Evolutionary conservation across 35 echinoderm and acorn worm genomes (phyloP).

Genomic region (Diadema setosum): DNA sequence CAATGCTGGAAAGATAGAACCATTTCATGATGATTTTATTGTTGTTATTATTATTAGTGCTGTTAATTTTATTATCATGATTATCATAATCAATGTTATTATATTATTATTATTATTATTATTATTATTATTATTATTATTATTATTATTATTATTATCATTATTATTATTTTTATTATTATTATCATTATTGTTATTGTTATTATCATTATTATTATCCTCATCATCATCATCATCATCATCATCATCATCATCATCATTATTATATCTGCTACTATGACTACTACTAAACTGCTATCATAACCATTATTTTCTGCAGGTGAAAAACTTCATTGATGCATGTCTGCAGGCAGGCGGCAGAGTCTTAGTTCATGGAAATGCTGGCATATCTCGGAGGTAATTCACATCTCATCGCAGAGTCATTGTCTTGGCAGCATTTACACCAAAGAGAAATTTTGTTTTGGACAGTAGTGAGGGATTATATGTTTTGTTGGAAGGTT

Average conservation of each 20-base stretch:
- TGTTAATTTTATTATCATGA: too few species aligned
- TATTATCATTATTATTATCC: not conserved
- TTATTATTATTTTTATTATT: not conserved
- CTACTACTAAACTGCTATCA: not conserved
- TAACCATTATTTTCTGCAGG: not conserved
- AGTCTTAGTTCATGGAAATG: conserved; percentile 71
- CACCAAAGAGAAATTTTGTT: too few species aligned
- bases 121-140: not conserved
- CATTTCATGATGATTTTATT: too few species aligned
- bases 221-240: not conserved
- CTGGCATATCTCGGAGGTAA: conserved; percentile 80
- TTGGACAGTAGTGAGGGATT: not conserved
- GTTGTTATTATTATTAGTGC: too few species aligned
- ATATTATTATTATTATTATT: too few species aligned
- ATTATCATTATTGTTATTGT: not conserved
- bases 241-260: not conserved
- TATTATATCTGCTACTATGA: not conserved
- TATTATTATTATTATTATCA: not conserved
- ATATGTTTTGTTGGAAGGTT: not conserved
- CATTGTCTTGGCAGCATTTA: not conserved
- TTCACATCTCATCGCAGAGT: not conserved
- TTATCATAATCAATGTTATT: too few species aligned
- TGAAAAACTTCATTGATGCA: conserved; percentile 71
- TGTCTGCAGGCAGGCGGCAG: conserved; percentile 44
- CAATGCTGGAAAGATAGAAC: too few species aligned